These are phyloP conservation scores for Danio rerio DNA, from an alignment of 2,113 vertebrate species.

Conservation along the genomic window DNA sequence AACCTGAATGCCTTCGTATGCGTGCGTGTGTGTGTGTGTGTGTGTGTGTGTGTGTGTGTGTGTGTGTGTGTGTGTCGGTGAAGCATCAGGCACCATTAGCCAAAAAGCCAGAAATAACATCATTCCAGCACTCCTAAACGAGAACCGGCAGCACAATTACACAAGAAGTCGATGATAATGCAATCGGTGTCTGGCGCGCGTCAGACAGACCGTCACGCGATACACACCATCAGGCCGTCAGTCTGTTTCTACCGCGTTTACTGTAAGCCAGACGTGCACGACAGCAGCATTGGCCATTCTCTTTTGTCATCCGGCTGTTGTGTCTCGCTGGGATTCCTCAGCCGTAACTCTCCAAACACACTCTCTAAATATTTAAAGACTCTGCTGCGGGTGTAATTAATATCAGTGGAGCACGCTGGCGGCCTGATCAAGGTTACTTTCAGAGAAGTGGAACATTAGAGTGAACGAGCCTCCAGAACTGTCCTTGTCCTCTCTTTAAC, in stretches of 20 bases:
- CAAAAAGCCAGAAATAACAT: slow-evolving; percentile 14
- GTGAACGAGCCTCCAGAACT: slow-evolving; percentile 57
- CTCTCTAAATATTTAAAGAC: slow-evolving; percentile 78
- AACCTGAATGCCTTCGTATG: too few relatives aligned
- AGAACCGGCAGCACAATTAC: slow-evolving; percentile 1
- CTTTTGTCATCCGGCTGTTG: slow-evolving; percentile 20
- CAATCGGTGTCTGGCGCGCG: slow-evolving; percentile 8
- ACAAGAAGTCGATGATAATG: slow-evolving; percentile 28
- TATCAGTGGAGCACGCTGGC: slow-evolving; percentile 67
- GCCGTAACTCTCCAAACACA: slow-evolving; percentile 49
- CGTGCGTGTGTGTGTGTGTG: too few relatives aligned
- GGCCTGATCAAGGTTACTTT: slow-evolving; percentile 56
- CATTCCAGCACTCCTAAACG: background rate
- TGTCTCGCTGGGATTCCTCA: slow-evolving; percentile 45
- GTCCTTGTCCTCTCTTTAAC: slow-evolving; percentile 55
- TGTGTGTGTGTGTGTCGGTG: too few relatives aligned
- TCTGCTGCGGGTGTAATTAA: slow-evolving; percentile 74
- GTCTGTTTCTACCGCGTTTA: slow-evolving; percentile 4
- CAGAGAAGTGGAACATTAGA: slow-evolving; percentile 66
- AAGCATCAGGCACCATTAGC: slow-evolving; percentile 17
- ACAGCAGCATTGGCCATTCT: slow-evolving; percentile 14
- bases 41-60: too few relatives aligned
- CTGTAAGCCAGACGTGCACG: slow-evolving; percentile 25
- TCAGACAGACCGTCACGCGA: slow-evolving; percentile 9
- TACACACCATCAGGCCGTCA: background rate